Evolutionary conservation across 2,888 invertebrate genomes (phyloP).

Genomic region (Cephus pulcher): DNA sequence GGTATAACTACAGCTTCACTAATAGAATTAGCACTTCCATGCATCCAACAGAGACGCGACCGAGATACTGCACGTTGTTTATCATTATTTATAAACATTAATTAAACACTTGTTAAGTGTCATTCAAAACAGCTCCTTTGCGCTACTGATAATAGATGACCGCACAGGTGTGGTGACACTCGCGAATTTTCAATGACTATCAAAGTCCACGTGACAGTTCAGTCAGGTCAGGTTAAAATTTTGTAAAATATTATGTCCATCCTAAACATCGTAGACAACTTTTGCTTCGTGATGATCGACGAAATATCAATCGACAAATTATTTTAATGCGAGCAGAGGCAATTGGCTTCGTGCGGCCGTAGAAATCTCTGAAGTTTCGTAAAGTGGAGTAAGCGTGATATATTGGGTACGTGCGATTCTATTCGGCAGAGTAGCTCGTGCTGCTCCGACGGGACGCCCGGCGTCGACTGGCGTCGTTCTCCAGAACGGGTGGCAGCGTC

Average conservation of each 20-base stretch:
- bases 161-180: not conserved
- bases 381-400: not conserved
- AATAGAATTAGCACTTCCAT: not conserved
- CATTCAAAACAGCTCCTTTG: not conserved
- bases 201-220: slow-evolving; percentile 18
- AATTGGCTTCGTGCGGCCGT: slow-evolving; percentile 22
- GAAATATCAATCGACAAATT: not conserved
- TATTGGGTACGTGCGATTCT: slow-evolving; percentile 1
- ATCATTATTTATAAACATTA: not conserved
- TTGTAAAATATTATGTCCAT: slow-evolving; percentile 46
- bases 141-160: not conserved
- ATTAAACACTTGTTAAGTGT: not conserved
- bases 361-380: slow-evolving; percentile 13
- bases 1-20: not conserved
- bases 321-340: not conserved
- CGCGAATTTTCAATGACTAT: not conserved
- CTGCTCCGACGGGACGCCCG: slow-evolving; percentile 55
- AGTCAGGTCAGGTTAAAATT: slow-evolving; percentile 35
- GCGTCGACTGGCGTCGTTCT: slow-evolving; percentile 60
- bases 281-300: slow-evolving; percentile 4
- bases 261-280: slow-evolving; percentile 28
- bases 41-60: not conserved
- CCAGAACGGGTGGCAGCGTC: slow-evolving; percentile 28
- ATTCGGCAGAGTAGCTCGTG: slow-evolving; percentile 11
- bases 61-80: not conserved